phyloP scores from a whole-genome alignment of 2,797 vertebrate species.

The Balearica regulorum region DNA sequence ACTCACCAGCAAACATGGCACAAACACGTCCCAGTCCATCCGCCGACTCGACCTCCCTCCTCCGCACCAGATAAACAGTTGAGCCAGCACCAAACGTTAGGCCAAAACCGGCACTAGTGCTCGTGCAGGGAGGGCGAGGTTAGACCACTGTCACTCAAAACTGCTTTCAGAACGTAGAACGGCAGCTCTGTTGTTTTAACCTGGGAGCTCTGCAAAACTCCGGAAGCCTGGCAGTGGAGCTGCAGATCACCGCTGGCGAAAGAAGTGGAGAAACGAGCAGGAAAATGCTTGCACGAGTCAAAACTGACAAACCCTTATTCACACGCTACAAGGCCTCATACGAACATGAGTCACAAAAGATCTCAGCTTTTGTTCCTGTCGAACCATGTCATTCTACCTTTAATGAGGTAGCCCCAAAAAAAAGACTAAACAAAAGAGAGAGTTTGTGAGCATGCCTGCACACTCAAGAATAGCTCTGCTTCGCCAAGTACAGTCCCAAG shows the following conservation, averaged over 20 bases:
- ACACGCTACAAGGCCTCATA: not conserved
- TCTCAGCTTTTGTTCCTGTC: not conserved
- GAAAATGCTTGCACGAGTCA: not conserved
- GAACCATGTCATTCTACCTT: not conserved
- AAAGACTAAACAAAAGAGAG: not conserved
- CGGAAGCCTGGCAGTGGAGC: not conserved
- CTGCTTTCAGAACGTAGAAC: not conserved
- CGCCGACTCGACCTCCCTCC: not conserved
- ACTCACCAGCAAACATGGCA: not conserved
- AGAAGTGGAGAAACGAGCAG: not conserved
- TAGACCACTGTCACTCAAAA: not conserved
- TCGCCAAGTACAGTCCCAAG: not conserved
- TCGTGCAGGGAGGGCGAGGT: not conserved
- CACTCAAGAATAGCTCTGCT: not conserved
- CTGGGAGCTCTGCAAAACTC: not conserved
- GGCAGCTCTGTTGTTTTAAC: not conserved
- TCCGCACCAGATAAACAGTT: not conserved
- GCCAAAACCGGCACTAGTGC: not conserved
- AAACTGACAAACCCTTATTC: not conserved
- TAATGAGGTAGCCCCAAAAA: not conserved
- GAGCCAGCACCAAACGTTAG: accelerated
- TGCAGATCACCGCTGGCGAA: not conserved
- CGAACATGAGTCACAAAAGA: not conserved
- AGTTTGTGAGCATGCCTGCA: not conserved
- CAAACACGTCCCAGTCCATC: not conserved